phyloP scores from a whole-genome alignment of 1,140 invertebrate species.

The Diploscapter pachys region DNA sequence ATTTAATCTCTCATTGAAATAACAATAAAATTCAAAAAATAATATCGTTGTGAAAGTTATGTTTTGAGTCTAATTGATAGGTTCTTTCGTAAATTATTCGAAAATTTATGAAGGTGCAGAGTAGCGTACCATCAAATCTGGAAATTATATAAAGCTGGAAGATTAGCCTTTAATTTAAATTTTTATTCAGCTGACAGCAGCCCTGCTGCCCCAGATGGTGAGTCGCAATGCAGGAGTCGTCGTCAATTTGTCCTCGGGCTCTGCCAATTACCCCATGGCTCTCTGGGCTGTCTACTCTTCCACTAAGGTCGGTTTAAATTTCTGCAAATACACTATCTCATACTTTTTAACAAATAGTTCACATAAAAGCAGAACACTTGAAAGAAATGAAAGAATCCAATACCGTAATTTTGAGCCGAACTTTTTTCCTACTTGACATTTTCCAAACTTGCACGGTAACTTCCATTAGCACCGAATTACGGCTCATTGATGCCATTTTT shows the following conservation, averaged over 20 bases:
- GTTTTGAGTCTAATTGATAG: background rate
- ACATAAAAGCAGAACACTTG: background rate
- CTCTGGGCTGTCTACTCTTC: conserved; percentile 52
- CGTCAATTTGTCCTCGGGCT: conserved; percentile 44
- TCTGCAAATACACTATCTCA: background rate
- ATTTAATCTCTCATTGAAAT: too few species aligned
- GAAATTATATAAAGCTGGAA: background rate
- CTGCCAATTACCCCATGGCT: conserved; percentile 29
- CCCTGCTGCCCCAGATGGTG: conserved; percentile 39
- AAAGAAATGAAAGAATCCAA: too few species aligned
- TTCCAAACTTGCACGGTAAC: background rate
- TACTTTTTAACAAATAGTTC: background rate
- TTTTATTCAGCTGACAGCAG: conserved; percentile 34
- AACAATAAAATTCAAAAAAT: background rate
- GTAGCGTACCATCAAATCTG: background rate
- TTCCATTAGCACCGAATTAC: too few species aligned
- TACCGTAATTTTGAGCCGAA: background rate
- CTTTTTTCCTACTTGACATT: background rate
- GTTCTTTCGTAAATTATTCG: background rate
- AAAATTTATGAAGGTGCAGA: background rate
- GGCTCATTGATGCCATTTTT: too few species aligned
- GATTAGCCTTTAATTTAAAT: background rate
- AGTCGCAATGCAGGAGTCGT: conserved; percentile 36
- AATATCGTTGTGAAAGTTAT: background rate
- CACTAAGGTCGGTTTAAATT: conserved; percentile 43